These are phyloP conservation scores for Spea hammondii DNA, from an alignment of 2,797 vertebrate species.

Conservation along the genomic window DNA sequence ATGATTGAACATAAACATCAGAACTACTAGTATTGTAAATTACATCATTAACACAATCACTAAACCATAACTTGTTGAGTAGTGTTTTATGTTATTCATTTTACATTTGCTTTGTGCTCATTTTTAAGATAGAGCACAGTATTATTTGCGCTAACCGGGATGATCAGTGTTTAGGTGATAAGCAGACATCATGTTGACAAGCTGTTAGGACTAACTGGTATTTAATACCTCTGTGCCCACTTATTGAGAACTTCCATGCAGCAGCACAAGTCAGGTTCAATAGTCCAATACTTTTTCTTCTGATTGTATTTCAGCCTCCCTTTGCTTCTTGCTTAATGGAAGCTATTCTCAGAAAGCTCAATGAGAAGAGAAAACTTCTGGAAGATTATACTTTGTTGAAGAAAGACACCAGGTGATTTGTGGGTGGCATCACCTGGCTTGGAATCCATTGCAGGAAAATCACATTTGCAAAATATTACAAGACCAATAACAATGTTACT, in stretches of 20 bases:
- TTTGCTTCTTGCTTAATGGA: conserved; percentile 85
- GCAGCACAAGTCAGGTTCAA: conserved; percentile 57
- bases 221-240: conserved; percentile 60
- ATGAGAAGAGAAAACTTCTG: conserved; percentile 84
- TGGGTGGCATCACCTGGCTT: neutral
- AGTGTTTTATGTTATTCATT: conserved; percentile 76
- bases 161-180: conserved; percentile 63
- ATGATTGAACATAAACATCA: conserved; percentile 75
- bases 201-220: conserved; percentile 61
- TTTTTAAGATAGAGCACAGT: conserved; percentile 70
- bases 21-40: conserved; percentile 73
- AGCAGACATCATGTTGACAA: conserved; percentile 49
- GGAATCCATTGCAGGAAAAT: neutral
- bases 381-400: conserved; percentile 80
- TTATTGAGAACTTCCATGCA: conserved; percentile 58
- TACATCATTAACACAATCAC: conserved; percentile 77
- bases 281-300: conserved; percentile 56
- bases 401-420: conserved; percentile 68
- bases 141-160: conserved; percentile 62
- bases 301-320: conserved; percentile 79
- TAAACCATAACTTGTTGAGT: conserved; percentile 79
- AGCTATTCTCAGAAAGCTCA: conserved; percentile 85
- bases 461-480: neutral
- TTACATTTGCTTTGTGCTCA: conserved; percentile 69
- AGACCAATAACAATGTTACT: too few species aligned